Evolutionary conservation across 2,797 vertebrate genomes (phyloP).

Genomic region (Pampus argenteus): DNA sequence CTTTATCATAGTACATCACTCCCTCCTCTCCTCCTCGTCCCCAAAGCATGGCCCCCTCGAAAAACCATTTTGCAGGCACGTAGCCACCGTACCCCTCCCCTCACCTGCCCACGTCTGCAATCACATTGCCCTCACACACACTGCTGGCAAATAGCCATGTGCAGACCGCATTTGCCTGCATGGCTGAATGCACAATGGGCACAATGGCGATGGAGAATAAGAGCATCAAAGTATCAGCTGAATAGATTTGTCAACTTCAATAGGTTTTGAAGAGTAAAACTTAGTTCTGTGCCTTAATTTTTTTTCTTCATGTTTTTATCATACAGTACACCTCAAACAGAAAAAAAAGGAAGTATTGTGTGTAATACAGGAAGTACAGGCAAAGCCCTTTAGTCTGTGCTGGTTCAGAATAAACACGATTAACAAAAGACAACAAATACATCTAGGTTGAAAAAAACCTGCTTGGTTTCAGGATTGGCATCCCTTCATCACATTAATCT

Average conservation of each 20-base stretch:
- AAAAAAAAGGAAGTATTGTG: conserved; percentile 61
- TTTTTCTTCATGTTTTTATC: too few relatives aligned
- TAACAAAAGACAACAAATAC: conserved; percentile 61
- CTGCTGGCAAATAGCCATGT: conserved; percentile 55
- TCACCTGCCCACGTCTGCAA: conserved; percentile 56
- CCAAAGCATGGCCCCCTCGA: conserved; percentile 43
- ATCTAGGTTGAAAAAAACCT: conserved; percentile 48
- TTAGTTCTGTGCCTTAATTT: conserved; percentile 23
- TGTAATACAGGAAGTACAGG: conserved; percentile 47
- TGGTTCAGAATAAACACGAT: conserved; percentile 48
- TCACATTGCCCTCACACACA: conserved; percentile 41
- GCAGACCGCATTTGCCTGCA: conserved; percentile 36
- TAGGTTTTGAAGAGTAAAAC: too few relatives aligned
- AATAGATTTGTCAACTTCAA: conserved; percentile 7
- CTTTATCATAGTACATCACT: conserved; percentile 46
- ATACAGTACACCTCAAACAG: conserved; percentile 34
- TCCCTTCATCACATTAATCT: conserved; percentile 51
- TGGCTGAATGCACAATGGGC: conserved; percentile 21
- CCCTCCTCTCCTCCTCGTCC: conserved; percentile 8
- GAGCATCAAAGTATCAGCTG: conserved; percentile 30
- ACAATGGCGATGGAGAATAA: conserved; percentile 3
- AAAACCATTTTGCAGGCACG: conserved; percentile 71
- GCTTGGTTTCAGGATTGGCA: conserved; percentile 61
- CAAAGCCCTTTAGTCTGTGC: conserved; percentile 21
- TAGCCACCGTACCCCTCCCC: conserved; percentile 61